Evolutionary conservation across 2,888 invertebrate genomes (phyloP), one percentile per base, ranked within the genome.

Genomic region (Clusia tigrina): DNA sequence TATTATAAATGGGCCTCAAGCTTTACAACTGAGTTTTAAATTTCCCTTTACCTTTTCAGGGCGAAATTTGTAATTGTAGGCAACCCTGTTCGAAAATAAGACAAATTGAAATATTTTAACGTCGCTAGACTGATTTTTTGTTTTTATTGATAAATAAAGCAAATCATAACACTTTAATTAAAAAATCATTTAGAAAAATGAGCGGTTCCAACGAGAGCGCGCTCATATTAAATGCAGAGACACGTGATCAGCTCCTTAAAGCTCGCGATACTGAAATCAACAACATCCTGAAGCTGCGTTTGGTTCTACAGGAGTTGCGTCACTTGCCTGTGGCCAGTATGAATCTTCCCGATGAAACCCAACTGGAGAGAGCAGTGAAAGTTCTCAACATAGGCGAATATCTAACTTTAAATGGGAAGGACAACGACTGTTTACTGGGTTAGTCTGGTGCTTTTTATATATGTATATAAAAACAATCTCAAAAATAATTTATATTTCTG

Each of bases 251-350:
- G 57, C 58, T 80, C 26, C 51, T 66, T 6, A 72, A 72, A 60
- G 61, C 69, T 0, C 78, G 78, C 2, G 68, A 74, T 32, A 58
- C 58, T 0, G 77, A 78, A 51, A 57, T 81, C 1, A 62, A 66
- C 2, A 78, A 71, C 53, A 71, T 80, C 0, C 65, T 78, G 2
- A 81, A 79, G 24, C 53, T 81, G 3, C 74, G 74, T 22, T 64
- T 81, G 2, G 67, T 82, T 2, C 42, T 81, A 1, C 70, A 75
- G 24, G 70, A 76, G 37, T 26, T 80, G 5, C 71, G 71, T 1
- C 60, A 48, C 2, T 63, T 74, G 48, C 67, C 71, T 23, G 58
- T 68, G 22, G 64, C 57, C 1, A 18, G 46, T 20, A 54, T 62
- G 9, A 62, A 71, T 17, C 60, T 61, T 62, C 12, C 26, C 1